Evolutionary conservation across 2,797 vertebrate species (phyloP), one percentile per base, ranked within the genome.

Genomic region (Sebastolobus alascanus): DNA sequence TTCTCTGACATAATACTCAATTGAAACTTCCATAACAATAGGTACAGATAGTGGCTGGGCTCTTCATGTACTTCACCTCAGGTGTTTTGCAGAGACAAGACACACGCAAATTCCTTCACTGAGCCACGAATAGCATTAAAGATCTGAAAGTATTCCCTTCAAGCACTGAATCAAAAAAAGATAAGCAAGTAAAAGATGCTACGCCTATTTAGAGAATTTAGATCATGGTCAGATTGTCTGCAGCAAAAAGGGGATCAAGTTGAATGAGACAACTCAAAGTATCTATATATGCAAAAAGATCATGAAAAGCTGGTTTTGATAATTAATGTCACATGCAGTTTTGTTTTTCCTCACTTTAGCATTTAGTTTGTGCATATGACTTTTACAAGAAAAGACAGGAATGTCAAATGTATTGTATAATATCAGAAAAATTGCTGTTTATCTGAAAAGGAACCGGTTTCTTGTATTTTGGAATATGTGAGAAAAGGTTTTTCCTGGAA

Each of bases 401-500:
- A 67, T 80, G 75, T 6, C 69, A 22, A 63, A 67, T 68, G 38
- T 83, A 71, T 81, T 68, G 4, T 80, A 13, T 76, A 18, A 86
- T 70, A 77, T 80, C 20, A 81, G 68, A 65, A 61, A 78, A 75
- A 14, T 4, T 76, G 73, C 68, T 84, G 86, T 56, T 75, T 14
- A 63, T 75, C 2, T 22, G 14, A 73, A 91, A 85, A 77, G 18
- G 52, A 91, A 87, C 83, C 63, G 68, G 86, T 89, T 90, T 71
- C 50, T 78, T 37, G 9, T 85, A 79, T 76, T 87, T 75, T 67
- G 52, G 61, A 85, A 74, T 58, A 64, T 0, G 2, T 14, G 8
- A 43, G 52, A 89, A 87, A 83, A 79, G 1, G 2, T 5, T 81
- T 67, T 92, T 80, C 87, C 52, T 63, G 20, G 80, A 93, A 94